A percentile compares a stretch with the other conserved stretches of the same genome.
Conservation (phyloP, 2,888 invertebrate species). For the Tenthredo amoena region DNA sequence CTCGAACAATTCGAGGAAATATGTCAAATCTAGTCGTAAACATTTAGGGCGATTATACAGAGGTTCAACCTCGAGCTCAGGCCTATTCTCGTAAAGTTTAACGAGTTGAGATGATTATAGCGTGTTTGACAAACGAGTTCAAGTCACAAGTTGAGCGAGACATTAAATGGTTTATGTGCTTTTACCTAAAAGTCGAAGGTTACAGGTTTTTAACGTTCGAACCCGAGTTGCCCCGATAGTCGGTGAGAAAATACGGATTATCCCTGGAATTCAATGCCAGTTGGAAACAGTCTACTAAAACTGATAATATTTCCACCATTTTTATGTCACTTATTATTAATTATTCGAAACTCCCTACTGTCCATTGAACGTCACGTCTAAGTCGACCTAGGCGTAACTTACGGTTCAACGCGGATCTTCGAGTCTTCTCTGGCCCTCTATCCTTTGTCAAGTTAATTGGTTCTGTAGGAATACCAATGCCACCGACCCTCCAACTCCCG, state of each 20-base stretch:
- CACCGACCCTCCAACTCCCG: not conserved
- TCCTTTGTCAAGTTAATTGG: conserved; percentile 37
- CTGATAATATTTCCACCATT: not conserved
- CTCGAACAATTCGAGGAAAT: conserved; percentile 4
- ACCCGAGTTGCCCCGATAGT: not conserved
- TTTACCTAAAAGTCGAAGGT: not conserved
- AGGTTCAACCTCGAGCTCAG: conserved; percentile 7
- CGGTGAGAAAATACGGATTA: not conserved
- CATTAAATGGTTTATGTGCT: conserved; percentile 5
- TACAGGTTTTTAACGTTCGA: not conserved
- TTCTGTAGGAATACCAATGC: conserved; percentile 24
- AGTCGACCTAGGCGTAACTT: not conserved
- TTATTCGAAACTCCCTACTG: not conserved
- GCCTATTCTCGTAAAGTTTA: conserved; percentile 37
- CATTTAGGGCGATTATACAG: conserved; percentile 21
- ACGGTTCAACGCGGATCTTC: not conserved
- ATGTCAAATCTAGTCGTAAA: conserved; percentile 19
- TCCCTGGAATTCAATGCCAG: not conserved
- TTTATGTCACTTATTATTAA: not conserved
- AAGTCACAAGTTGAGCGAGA: conserved; percentile 5
- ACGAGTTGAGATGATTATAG: conserved; percentile 19
- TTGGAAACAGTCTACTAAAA: not conserved
- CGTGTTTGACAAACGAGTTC: conserved; percentile 35
- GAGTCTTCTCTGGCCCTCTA: not conserved
- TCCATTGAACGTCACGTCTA: not conserved